Conservation (phyloP, 2,888 invertebrate genomes). For the Lampropteryx suffumata region DNA sequence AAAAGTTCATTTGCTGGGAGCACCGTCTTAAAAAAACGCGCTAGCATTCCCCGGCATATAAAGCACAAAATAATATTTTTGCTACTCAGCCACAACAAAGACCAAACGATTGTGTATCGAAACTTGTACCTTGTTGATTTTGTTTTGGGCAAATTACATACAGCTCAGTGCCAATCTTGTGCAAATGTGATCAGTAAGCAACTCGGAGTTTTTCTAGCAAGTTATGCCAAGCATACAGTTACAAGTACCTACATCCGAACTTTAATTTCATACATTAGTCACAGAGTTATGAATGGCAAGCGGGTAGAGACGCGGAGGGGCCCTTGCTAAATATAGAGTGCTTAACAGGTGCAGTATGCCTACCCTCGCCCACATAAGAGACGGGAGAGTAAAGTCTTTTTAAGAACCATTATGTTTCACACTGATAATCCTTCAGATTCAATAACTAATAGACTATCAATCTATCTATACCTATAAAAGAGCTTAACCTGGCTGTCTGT, state of each 20-base stretch:
- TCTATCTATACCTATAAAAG: too few relatives aligned
- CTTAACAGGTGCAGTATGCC: constrained; percentile 70
- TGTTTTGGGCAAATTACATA: neutral
- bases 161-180: too few relatives aligned
- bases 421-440: too few relatives aligned
- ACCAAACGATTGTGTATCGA: neutral
- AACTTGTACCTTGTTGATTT: neutral
- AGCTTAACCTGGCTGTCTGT: too few relatives aligned
- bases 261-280: constrained; percentile 73
- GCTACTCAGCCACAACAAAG: neutral
- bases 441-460: too few relatives aligned
- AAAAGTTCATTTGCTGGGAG: too few relatives aligned
- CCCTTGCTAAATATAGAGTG: constrained; percentile 67
- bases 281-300: constrained; percentile 71
- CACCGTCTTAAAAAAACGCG: too few relatives aligned
- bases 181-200: too few relatives aligned
- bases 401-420: too few relatives aligned
- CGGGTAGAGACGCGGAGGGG: constrained; percentile 44
- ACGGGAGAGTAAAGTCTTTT: constrained; percentile 5
- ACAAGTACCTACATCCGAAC: constrained; percentile 25
- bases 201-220: neutral
- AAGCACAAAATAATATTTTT: neutral
- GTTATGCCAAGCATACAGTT: constrained; percentile 25
- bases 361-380: constrained; percentile 54
- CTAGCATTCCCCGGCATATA: neutral